Conservation (phyloP, 2,797 vertebrate genomes). For the Orientallactaga sibirica region DNA sequence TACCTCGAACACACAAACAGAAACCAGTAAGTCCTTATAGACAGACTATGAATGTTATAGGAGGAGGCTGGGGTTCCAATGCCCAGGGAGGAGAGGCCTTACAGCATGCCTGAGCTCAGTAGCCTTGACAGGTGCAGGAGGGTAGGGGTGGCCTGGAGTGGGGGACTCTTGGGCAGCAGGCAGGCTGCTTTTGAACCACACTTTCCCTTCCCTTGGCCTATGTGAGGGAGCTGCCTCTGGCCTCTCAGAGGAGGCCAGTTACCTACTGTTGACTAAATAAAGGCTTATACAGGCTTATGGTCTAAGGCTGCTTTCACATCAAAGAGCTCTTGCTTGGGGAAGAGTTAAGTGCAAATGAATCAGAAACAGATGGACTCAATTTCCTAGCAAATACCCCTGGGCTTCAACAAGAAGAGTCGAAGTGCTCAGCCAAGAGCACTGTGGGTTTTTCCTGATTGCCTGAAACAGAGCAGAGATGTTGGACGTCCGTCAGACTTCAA, state of each 20-base stretch:
- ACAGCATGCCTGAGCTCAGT: neutral
- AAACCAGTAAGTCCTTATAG: neutral
- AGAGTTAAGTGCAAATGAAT: constrained; percentile 81
- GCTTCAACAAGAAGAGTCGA: constrained; percentile 73
- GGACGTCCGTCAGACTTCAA: constrained; percentile 3
- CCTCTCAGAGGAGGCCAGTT: constrained; percentile 48
- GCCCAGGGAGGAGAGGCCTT: neutral
- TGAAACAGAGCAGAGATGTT: constrained; percentile 55
- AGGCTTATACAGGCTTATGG: constrained; percentile 74
- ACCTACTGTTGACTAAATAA: constrained; percentile 79
- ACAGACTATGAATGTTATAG: neutral
- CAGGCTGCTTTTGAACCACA: neutral
- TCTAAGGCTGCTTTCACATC: constrained; percentile 76
- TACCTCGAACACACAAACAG: too few species aligned
- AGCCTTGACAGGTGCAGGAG: neutral
- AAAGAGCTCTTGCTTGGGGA: constrained; percentile 73
- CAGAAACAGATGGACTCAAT: constrained; percentile 81
- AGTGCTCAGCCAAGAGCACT: constrained; percentile 69
- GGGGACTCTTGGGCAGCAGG: neutral
- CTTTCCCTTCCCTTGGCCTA: neutral
- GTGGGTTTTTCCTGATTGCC: constrained; percentile 75
- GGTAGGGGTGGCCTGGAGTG: neutral
- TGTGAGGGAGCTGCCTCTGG: constrained; percentile 42
- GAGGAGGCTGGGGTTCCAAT: neutral
- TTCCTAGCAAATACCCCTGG: constrained; percentile 81